These are phyloP conservation scores for Cettia cetti DNA, from an alignment of 2,113 vertebrate genomes.

Conservation along the genomic window DNA sequence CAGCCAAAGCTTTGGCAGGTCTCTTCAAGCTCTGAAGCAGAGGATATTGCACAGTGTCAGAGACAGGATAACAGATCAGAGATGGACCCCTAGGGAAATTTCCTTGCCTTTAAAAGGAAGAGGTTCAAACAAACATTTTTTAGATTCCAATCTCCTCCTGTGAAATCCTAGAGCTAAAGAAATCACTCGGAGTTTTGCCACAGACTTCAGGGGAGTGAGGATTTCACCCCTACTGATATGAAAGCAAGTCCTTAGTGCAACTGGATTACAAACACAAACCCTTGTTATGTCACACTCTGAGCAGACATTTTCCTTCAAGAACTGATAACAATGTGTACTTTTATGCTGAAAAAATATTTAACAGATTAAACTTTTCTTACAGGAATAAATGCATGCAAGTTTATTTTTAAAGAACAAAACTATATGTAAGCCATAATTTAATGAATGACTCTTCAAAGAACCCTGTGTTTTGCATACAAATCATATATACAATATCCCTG, in stretches of 20 bases:
- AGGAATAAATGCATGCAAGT: not conserved
- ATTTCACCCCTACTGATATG: conserved; percentile 57
- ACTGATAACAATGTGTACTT: conserved; percentile 4
- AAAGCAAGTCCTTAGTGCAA: conserved; percentile 35
- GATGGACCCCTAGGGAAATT: conserved; percentile 54
- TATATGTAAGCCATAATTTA: not conserved
- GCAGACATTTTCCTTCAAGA: conserved; percentile 35
- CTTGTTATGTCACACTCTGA: conserved; percentile 18
- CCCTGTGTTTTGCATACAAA: not conserved
- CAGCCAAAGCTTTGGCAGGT: conserved; percentile 8
- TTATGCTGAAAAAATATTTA: conserved; percentile 34
- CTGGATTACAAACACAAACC: conserved; percentile 26
- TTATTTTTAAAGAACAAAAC: conserved; percentile 45
- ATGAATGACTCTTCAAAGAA: conserved; percentile 1
- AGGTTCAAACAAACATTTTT: conserved; percentile 67
- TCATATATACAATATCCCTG: not conserved
- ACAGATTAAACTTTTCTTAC: conserved; percentile 21
- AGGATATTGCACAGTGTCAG: conserved; percentile 37
- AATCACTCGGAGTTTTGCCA: conserved; percentile 56
- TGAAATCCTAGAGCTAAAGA: conserved; percentile 57
- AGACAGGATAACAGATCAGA: conserved; percentile 43
- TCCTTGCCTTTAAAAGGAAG: conserved; percentile 57
- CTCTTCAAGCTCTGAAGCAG: conserved; percentile 25
- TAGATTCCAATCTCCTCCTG: conserved; percentile 56
- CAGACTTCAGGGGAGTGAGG: conserved; percentile 43